These are phyloP conservation scores for Gasteruption jaculator DNA, from an alignment of 2,888 invertebrate genomes.

Conservation along the genomic window DNA sequence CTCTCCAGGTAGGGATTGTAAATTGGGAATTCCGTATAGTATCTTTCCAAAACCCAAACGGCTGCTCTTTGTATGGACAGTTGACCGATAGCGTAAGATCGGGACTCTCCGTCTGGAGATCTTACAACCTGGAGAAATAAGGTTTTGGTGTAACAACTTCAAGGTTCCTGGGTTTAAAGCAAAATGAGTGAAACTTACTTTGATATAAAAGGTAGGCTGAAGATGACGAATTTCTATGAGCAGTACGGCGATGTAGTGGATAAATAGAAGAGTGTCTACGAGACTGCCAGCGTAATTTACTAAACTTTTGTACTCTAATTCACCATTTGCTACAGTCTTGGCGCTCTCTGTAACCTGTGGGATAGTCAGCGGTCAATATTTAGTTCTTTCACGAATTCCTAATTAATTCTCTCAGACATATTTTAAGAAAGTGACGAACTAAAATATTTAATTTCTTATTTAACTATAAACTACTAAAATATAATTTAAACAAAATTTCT, in stretches of 20 bases:
- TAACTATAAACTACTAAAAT: no score
- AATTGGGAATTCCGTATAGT: slow-evolving; percentile 90
- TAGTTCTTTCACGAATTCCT: background rate
- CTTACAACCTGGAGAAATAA: slow-evolving; percentile 63
- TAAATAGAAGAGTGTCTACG: slow-evolving; percentile 89
- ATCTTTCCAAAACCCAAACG: slow-evolving; percentile 89
- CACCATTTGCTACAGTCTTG: slow-evolving; percentile 73
- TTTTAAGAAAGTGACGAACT: background rate
- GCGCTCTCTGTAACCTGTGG: slow-evolving; percentile 68
- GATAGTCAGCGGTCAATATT: no score
- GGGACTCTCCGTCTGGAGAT: slow-evolving; percentile 92
- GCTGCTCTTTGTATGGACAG: slow-evolving; percentile 94
- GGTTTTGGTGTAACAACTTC: background rate
- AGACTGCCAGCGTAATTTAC: slow-evolving; percentile 91
- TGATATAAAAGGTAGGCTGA: slow-evolving; percentile 83
- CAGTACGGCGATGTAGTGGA: slow-evolving; percentile 91
- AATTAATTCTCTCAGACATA: slow-evolving; percentile 3
- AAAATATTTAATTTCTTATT: no score
- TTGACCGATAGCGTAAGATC: slow-evolving; percentile 83
- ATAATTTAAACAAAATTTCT: no score
- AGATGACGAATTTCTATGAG: slow-evolving; percentile 90
- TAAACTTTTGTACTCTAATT: slow-evolving; percentile 81
- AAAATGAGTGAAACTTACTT: slow-evolving; percentile 48
- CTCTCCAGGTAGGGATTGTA: slow-evolving; percentile 96
- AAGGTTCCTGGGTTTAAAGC: background rate